Percentiles rank a stretch among this genome's conserved stretches.
phyloP scores from a whole-genome alignment of 2,797 vertebrate genomes.

The Phoebastria nigripes region DNA sequence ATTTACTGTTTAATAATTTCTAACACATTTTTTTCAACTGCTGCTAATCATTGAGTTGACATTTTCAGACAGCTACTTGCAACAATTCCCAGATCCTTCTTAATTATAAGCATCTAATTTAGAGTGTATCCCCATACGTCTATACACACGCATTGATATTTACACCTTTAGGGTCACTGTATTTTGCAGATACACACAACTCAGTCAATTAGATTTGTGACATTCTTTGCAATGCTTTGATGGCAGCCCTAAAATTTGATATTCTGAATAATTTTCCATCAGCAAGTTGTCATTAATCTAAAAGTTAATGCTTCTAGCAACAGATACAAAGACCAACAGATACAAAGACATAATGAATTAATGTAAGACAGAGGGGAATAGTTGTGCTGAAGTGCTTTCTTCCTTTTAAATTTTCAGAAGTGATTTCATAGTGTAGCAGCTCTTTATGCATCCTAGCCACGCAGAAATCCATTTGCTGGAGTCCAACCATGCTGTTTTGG shows the following conservation, averaged over 20 bases:
- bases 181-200: background rate
- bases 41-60: background rate
- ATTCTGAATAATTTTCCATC: background rate
- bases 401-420: background rate
- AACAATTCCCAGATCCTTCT: background rate
- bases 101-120: background rate
- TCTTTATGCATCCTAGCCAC: background rate
- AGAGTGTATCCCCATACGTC: background rate
- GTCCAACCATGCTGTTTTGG: background rate
- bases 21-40: background rate
- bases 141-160: background rate
- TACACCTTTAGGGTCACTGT: background rate
- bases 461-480: background rate
- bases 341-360: background rate
- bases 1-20: background rate
- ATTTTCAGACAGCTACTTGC: background rate
- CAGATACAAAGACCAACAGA: background rate
- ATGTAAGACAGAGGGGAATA: background rate
- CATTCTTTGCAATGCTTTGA: background rate
- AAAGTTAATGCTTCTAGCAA: background rate
- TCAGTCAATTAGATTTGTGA: background rate
- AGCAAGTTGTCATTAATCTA: background rate
- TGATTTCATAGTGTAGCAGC: background rate
- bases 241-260: background rate
- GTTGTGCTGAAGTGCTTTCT: background rate